These are phyloP conservation scores for Gymnothorax javanicus DNA, from an alignment of 2,797 vertebrate species.

Conservation along the genomic window DNA sequence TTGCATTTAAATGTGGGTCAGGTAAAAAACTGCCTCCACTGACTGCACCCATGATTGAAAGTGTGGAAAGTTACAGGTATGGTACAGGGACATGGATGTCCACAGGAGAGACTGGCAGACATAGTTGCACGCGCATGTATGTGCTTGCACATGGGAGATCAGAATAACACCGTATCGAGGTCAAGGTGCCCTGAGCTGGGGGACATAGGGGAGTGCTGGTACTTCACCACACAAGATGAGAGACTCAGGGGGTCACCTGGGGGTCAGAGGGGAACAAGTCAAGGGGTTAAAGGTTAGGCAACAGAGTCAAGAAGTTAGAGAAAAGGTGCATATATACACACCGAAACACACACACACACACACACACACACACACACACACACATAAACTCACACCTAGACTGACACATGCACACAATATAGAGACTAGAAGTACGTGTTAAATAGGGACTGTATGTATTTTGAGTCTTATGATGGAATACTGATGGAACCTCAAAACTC, in stretches of 20 bases:
- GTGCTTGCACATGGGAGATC: slow-evolving; percentile 43
- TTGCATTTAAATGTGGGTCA: not conserved
- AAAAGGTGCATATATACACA: slow-evolving; percentile 48
- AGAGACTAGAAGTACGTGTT: not conserved
- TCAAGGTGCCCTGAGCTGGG: slow-evolving; percentile 57
- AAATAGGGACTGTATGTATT: not conserved
- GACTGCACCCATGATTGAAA: not conserved
- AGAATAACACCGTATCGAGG: slow-evolving; percentile 73
- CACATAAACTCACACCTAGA: slow-evolving; percentile 3
- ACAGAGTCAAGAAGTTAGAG: slow-evolving; percentile 37
- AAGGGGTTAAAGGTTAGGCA: slow-evolving; percentile 34
- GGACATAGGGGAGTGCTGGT: slow-evolving; percentile 51
- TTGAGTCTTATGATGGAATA: not conserved
- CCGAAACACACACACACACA: not conserved
- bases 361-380: slow-evolving; percentile 22
- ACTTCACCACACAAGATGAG: slow-evolving; percentile 51
- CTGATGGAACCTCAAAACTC: slow-evolving; percentile 31
- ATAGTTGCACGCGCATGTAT: not conserved
- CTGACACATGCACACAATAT: slow-evolving; percentile 5
- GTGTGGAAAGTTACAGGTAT: not conserved
- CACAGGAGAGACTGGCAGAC: not conserved
- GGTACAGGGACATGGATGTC: not conserved
- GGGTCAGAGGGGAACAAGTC: slow-evolving; percentile 29
- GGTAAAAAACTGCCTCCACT: not conserved
- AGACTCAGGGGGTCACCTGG: slow-evolving; percentile 42